phyloP scores from a whole-genome alignment of 2,113 vertebrate species.

The Rhynchomys soricoides region DNA sequence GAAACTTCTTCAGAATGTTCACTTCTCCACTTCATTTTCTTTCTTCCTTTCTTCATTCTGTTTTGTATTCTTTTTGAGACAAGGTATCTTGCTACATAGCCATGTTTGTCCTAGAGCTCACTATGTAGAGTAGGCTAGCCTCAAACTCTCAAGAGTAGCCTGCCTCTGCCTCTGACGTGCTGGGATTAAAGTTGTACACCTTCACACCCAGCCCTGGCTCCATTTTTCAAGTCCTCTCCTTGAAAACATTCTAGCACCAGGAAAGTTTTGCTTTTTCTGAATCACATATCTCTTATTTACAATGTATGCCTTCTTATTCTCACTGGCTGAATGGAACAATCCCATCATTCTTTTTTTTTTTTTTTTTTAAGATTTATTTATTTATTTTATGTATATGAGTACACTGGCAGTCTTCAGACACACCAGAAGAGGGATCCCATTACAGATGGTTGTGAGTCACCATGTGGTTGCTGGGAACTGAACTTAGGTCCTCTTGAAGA shows the following conservation, averaged over 20 bases:
- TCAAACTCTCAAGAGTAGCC: neutral
- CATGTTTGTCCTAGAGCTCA: neutral
- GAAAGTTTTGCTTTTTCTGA: slow-evolving; percentile 47
- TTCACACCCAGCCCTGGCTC: neutral
- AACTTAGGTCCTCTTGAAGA: too few relatives aligned
- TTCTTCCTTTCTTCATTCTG: neutral
- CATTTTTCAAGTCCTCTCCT: slow-evolving; percentile 23
- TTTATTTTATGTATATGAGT: too few relatives aligned
- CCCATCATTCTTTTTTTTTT: neutral
- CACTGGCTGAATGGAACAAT: neutral
- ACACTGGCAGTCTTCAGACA: too few relatives aligned
- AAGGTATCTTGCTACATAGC: neutral
- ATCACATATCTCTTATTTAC: slow-evolving; percentile 24
- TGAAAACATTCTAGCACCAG: neutral
- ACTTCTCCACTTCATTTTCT: neutral
- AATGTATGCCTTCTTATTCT: neutral
- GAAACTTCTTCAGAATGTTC: slow-evolving; percentile 3
- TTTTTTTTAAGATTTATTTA: too few relatives aligned
- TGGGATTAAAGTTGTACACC: neutral
- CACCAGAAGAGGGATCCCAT: too few relatives aligned
- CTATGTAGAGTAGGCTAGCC: neutral
- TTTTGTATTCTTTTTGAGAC: neutral
- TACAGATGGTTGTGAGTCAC: too few relatives aligned
- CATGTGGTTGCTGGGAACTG: too few relatives aligned
- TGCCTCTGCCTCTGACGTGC: neutral